A percentile compares a stretch with the other conserved stretches of the same genome.
Conservation (phyloP, 2,797 vertebrate genomes). For the Scolopax rusticola region DNA sequence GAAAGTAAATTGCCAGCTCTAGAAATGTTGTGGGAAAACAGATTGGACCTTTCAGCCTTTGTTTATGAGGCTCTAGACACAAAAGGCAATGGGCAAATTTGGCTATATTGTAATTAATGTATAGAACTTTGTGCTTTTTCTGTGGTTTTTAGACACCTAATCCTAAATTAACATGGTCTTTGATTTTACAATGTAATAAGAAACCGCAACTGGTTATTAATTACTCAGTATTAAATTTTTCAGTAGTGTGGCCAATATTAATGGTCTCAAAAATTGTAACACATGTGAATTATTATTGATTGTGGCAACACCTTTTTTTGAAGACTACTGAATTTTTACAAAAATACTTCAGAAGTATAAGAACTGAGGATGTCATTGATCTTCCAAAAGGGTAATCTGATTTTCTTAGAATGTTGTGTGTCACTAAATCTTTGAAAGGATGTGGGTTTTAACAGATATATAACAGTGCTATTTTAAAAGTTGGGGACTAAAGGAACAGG, state of each 20-base stretch:
- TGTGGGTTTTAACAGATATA: neutral
- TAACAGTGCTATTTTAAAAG: neutral
- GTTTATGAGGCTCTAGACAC: neutral
- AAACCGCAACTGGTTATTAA: neutral
- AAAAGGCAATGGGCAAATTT: neutral
- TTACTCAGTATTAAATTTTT: neutral
- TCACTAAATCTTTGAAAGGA: neutral
- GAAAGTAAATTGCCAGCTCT: neutral
- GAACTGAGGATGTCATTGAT: neutral
- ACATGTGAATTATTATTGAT: neutral
- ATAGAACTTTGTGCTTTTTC: neutral
- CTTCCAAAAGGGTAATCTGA: neutral
- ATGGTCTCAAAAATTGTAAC: neutral
- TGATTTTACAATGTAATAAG: neutral
- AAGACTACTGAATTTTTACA: neutral
- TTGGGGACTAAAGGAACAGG: neutral
- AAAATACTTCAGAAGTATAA: neutral
- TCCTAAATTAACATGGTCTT: neutral
- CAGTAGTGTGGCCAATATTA: neutral
- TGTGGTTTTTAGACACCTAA: neutral
- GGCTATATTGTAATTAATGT: neutral
- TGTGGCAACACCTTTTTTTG: neutral
- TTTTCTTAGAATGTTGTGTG: neutral
- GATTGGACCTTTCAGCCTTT: neutral
- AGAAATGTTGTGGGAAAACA: neutral